Conservation (phyloP, 2,888 invertebrate species). For the Eupsilia transversa region DNA sequence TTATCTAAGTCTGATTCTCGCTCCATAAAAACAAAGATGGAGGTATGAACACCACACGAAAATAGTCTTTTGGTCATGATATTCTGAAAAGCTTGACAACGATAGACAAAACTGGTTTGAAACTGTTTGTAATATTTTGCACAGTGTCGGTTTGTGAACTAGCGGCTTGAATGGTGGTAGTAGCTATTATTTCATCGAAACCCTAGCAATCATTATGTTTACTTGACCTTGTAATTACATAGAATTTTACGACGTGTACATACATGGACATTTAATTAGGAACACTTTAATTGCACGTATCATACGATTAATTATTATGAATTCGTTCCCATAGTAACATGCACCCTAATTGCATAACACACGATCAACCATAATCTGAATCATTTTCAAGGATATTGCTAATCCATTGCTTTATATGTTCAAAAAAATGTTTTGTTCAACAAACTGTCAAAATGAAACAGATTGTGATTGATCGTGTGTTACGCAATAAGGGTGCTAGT, state of each 20-base stretch:
- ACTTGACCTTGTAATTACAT: background rate
- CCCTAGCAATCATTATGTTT: background rate
- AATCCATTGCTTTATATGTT: too few species aligned
- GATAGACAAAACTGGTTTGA: background rate
- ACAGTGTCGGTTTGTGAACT: background rate
- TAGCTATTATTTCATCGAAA: background rate
- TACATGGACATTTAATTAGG: background rate
- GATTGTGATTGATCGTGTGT: too few species aligned
- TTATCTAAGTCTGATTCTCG: background rate
- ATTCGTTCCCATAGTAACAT: background rate
- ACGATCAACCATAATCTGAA: too few species aligned
- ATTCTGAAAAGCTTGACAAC: background rate
- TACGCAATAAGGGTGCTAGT: too few species aligned
- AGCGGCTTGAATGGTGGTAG: background rate
- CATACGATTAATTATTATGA: background rate
- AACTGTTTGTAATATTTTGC: background rate
- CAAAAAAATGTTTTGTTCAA: too few species aligned
- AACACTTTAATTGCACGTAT: background rate
- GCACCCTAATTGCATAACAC: too few species aligned
- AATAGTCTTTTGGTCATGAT: background rate
- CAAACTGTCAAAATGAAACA: too few species aligned
- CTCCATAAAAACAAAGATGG: background rate
- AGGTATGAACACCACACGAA: background rate
- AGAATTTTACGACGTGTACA: background rate
- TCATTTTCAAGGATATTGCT: too few species aligned